These are phyloP conservation scores for Tenualosa thibaudeaui DNA, from an alignment of 2,797 vertebrate genomes.

Conservation along the genomic window DNA sequence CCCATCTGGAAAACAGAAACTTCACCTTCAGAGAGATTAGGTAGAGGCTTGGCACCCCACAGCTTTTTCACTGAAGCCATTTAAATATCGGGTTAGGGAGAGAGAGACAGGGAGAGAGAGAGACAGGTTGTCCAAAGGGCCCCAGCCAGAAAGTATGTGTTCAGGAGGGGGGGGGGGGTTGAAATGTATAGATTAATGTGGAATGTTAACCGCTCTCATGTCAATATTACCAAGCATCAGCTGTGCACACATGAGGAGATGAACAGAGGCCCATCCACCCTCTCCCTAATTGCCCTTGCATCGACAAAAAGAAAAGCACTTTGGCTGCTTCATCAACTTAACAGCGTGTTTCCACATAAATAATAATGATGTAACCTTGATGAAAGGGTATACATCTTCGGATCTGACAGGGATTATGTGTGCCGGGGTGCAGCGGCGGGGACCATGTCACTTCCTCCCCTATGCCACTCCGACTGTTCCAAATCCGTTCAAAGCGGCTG, in stretches of 20 bases:
- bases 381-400: conserved; percentile 62
- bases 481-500: conserved; percentile 66
- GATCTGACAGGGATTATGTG: conserved; percentile 67
- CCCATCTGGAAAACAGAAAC: conserved; percentile 31
- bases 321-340: conserved; percentile 44
- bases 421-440: conserved; percentile 56
- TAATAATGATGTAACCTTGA: conserved; percentile 50
- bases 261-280: not conserved
- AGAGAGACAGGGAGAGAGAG: no score
- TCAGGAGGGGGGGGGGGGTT: not conserved
- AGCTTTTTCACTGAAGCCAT: not conserved
- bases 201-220: conserved; percentile 20
- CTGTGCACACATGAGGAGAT: not conserved
- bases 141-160: conserved; percentile 4
- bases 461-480: conserved; percentile 64
- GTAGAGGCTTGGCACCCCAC: conserved; percentile 10
- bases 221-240: not conserved
- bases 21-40: conserved; percentile 25
- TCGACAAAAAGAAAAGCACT: conserved; percentile 43
- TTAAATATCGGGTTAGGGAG: conserved; percentile 17
- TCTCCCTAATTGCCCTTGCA: conserved; percentile 44
- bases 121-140: not conserved
- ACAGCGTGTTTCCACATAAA: conserved; percentile 43
- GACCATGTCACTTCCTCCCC: conserved; percentile 61
- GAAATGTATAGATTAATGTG: conserved; percentile 16